phyloP scores from a whole-genome alignment of 2,888 invertebrate genomes.

The Xestia c-nigrum region DNA sequence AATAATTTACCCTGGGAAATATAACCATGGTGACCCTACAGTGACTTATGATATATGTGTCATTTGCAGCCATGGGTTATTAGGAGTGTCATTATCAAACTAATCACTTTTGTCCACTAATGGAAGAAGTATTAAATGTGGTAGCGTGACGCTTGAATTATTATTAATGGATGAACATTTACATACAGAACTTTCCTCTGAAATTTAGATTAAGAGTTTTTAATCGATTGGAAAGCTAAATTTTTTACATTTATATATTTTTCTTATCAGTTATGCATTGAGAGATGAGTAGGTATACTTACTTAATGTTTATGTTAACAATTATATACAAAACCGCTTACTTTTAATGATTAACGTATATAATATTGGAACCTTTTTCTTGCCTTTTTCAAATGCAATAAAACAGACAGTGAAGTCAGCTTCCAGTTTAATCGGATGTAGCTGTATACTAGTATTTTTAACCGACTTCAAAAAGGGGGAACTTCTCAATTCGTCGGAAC shows the following conservation, averaged over 20 bases:
- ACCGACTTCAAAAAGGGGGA: too few relatives aligned
- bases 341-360: too few relatives aligned
- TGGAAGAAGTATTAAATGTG: conserved; percentile 18
- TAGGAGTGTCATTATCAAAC: conserved; percentile 43
- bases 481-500: too few relatives aligned
- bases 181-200: not conserved
- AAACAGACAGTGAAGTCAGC: not conserved
- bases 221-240: not conserved
- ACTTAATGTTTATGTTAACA: too few relatives aligned
- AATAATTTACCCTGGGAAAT: conserved; percentile 8
- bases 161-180: conserved; percentile 23
- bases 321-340: too few relatives aligned
- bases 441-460: not conserved
- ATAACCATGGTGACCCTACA: not conserved
- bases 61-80: conserved; percentile 24
- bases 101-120: conserved; percentile 53
- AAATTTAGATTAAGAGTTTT: not conserved
- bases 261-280: not conserved
- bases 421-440: not conserved
- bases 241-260: not conserved
- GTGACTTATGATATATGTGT: conserved; percentile 28
- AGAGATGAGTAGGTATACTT: too few relatives aligned
- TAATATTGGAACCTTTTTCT: too few relatives aligned
- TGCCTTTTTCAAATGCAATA: not conserved
- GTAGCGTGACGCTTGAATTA: conserved; percentile 9